Percentiles rank a stretch among this genome's conserved stretches.
Evolutionary conservation across 2,888 invertebrate genomes (phyloP).

Genomic region (Stenodema calcarata): DNA sequence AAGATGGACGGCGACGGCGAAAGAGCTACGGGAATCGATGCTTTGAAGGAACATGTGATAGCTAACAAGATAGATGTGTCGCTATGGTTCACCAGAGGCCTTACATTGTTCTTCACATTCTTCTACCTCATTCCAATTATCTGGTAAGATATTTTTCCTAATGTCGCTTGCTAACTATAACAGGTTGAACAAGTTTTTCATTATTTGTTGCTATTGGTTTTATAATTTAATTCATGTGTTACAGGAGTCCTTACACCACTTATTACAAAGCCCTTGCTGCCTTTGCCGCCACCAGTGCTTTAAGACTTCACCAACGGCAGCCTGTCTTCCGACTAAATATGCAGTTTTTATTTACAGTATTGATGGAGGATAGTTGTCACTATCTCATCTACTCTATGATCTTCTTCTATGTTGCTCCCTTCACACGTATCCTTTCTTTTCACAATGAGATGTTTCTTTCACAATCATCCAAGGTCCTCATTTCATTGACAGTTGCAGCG

Average conservation of each 20-base stretch:
- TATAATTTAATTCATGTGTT: conserved; percentile 58
- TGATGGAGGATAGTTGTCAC: conserved; percentile 93
- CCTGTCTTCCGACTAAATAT: conserved; percentile 82
- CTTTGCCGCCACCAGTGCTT: conserved; percentile 93
- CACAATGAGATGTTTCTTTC: too few relatives aligned
- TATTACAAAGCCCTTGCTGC: conserved; percentile 92
- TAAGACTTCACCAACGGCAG: conserved; percentile 92
- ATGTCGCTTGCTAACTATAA: too few relatives aligned
- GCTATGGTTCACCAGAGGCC: conserved; percentile 84
- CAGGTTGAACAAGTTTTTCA: too few relatives aligned
- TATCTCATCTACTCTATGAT: conserved; percentile 95
- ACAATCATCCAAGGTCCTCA: too few relatives aligned
- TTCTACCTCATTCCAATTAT: conserved; percentile 87
- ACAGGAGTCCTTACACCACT: conserved; percentile 76
- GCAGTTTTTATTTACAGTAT: conserved; percentile 80
- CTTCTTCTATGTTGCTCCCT: conserved; percentile 88
- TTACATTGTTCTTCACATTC: conserved; percentile 82
- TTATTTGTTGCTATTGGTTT: too few relatives aligned
- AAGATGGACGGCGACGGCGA: conserved; percentile 17
- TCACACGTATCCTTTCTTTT: conserved; percentile 82
- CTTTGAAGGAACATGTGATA: conserved; percentile 73
- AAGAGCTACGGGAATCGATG: neutral
- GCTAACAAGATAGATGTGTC: conserved; percentile 87
- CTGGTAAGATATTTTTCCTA: conserved; percentile 69
- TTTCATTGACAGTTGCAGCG: too few relatives aligned